phyloP scores from a whole-genome alignment of 2,888 invertebrate genomes.

The Ischnura elegans region DNA sequence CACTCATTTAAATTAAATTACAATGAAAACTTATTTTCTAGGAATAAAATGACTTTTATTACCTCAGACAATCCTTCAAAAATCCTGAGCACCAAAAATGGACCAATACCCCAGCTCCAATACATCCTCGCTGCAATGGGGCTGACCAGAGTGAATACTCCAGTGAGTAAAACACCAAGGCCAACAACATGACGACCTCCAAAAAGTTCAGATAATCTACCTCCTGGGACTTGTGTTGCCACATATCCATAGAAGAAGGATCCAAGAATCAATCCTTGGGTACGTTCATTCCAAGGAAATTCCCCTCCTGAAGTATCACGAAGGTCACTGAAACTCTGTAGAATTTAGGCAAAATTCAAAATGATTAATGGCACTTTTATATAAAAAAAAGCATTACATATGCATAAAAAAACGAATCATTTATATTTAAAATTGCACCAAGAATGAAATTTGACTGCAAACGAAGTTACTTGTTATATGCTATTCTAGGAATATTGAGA shows the following conservation, averaged over 20 bases:
- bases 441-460: too few relatives aligned
- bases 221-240: slow-evolving; percentile 89
- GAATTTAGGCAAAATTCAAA: too few relatives aligned
- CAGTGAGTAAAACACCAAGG: slow-evolving; percentile 88
- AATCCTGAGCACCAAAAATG: slow-evolving; percentile 87
- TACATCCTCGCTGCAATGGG: slow-evolving; percentile 88
- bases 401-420: too few relatives aligned
- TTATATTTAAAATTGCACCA: too few relatives aligned
- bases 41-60: slow-evolving; percentile 69
- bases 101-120: slow-evolving; percentile 80
- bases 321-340: slow-evolving; percentile 77
- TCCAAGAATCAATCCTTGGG: slow-evolving; percentile 89
- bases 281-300: slow-evolving; percentile 88
- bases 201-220: slow-evolving; percentile 89
- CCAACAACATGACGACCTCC: slow-evolving; percentile 95
- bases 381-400: too few relatives aligned
- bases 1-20: neutral
- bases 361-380: too few relatives aligned
- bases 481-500: too few relatives aligned
- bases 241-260: slow-evolving; percentile 93
- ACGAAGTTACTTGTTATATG: too few relatives aligned
- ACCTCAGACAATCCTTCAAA: slow-evolving; percentile 92
- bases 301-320: slow-evolving; percentile 80
- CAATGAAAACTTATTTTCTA: neutral
- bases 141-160: slow-evolving; percentile 89